Base-by-base conservation (phyloP, 2,888 invertebrate genomes). In the Alitta virens region DNA sequence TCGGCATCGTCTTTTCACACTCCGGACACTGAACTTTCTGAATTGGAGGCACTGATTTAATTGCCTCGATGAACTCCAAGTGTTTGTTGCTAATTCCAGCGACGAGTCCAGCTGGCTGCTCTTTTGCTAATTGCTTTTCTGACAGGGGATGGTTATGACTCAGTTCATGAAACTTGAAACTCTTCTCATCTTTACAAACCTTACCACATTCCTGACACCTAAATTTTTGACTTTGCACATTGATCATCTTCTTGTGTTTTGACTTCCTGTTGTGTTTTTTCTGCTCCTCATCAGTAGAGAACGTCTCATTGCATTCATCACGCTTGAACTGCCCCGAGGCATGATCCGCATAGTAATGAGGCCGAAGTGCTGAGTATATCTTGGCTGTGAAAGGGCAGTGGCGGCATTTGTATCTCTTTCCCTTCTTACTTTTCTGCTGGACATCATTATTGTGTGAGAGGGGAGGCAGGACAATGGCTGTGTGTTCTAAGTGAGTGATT, bases 331-430 rank as follows among this genome's bases (percentile, higher is more conserved):
- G 68, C 26, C 74, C 62, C 18, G 67, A 66, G 7, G 74, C 72
- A 62, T 79, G 79, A 9, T 65, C 66, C 16, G 71, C 69, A 38
- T 75, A 65, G 57, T 73, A 75, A 65, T 79, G 79, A 1, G 72
- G 71, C 42, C 75, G 63, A 9, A 79, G 63, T 27, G 74, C 75
- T 26, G 68, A 66, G 53, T 75, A 74, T n/a, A 67, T 64, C 2
- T 60, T 56, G 5, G 71, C 73, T 27, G 63, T 71, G 63, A 73
- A 76, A 9, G 73, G 72, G 68, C 79, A 79, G 50, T 74, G 72
- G 21, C 73, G 70, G 66, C 79, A 79, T 58, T 75, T 75, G 57
- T 23, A 33, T 50, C 40, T 40, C 60, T 56, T 60, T 59, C 60
- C 26, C 33, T 33, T n/a, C 25, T 53, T 38, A 14, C 24, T 25